phyloP scores from a whole-genome alignment of 1,140 invertebrate genomes.

The Ceratina japonica region DNA sequence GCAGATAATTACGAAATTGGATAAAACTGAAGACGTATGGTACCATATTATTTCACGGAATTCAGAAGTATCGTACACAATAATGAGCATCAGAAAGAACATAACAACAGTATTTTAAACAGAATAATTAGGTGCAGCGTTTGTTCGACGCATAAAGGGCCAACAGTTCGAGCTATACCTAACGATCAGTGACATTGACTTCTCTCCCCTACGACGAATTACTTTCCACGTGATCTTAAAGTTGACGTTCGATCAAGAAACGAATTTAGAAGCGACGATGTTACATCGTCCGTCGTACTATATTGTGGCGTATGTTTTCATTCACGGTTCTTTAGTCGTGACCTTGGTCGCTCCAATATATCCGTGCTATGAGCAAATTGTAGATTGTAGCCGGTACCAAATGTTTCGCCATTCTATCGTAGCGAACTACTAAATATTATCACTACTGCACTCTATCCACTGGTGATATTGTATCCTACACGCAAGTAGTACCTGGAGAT shows the following conservation, averaged over 20 bases:
- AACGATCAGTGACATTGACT: neutral
- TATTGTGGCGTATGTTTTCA: neutral
- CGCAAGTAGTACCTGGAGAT: neutral
- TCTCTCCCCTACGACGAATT: neutral
- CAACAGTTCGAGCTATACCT: neutral
- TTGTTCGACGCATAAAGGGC: neutral
- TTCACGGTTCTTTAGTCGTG: neutral
- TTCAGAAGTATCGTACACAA: no score
- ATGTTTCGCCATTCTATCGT: neutral
- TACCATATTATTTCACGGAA: no score
- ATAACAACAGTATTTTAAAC: neutral
- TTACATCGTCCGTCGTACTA: neutral
- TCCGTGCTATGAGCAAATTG: neutral
- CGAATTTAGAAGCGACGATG: neutral
- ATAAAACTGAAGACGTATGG: no score
- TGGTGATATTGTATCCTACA: neutral
- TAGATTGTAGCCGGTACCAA: neutral
- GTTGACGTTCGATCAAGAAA: neutral
- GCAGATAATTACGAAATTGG: no score
- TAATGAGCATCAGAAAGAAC: neutral
- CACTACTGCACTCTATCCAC: neutral
- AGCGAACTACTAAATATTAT: neutral
- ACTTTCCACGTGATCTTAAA: no score
- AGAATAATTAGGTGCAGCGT: neutral
- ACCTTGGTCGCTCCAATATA: neutral